Evolutionary conservation across 2,113 vertebrate genomes (phyloP), one percentile per base, ranked within the genome.

Genomic region (Marmota monax): DNA sequence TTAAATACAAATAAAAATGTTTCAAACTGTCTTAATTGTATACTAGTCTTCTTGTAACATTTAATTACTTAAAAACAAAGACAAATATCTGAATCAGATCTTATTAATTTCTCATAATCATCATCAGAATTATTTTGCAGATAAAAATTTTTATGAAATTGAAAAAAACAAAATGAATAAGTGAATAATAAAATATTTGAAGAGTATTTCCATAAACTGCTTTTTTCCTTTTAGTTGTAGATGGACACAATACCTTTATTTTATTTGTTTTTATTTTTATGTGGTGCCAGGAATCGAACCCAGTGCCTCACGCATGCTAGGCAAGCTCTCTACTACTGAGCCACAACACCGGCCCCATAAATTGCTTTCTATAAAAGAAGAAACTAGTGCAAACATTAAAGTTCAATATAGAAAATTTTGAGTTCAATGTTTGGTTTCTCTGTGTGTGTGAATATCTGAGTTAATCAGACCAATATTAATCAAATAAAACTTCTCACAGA

Each of bases 381-480:
- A 96, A 89, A 67, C 16, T 11, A 51, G 22, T 65, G 16, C 1
- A 92, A 92, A 63, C 70, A 80, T 53, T 85, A 37, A 92, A 83
- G 39, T 69, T 96, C 23, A 84, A 42, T 58, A 82, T 39, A 88
- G 94, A 95, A 86, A 89, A 96, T 65, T 91, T 86, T 90, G 5
- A 85, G 25, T 63, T 18, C 84, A 93, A 89, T 48, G 22, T 20
- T 22, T 56, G 53, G 16, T n/a, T n/a, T 34, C 16, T 34, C 37
- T 13, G 18, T 58, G n/a, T 76, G 42, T 18, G 42, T 18, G 73
- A n/a, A 12, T 20, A 63, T 85, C 80, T 86, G 22, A 67, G 34
- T 42, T 91, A 82, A 82, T 67, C 27, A 63, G 17, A 67, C 7
- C 13, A 92, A 69, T 89, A 48, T 79, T 84, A 76, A 61, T 53